A percentile compares a stretch with the other conserved stretches of the same genome.
Evolutionary conservation across 2,888 invertebrate genomes (phyloP).

Genomic region (Drosophila mettleri): DNA sequence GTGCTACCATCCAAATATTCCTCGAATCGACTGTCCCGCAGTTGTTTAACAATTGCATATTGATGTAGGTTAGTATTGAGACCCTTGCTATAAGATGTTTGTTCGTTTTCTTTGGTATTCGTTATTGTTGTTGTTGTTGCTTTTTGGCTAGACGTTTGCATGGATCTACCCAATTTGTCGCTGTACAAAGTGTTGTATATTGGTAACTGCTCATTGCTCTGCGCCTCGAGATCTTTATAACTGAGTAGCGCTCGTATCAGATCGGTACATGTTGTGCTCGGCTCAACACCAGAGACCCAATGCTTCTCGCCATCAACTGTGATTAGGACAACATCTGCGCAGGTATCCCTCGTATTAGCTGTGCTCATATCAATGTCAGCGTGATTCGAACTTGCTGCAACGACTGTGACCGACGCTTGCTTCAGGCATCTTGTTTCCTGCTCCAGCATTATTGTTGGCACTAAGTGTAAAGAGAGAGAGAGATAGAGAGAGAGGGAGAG

Average conservation of each 20-base stretch:
- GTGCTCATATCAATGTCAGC: conserved; percentile 49
- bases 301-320: conserved; percentile 91
- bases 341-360: conserved; percentile 73
- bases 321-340: conserved; percentile 89
- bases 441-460: conserved; percentile 42
- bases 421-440: conserved; percentile 20
- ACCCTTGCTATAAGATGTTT: conserved; percentile 4
- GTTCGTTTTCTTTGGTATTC: conserved; percentile 61
- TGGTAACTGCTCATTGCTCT: neutral
- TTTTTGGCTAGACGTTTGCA: conserved; percentile 31
- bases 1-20: conserved; percentile 80
- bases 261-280: conserved; percentile 92
- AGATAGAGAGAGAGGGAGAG: neutral
- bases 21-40: conserved; percentile 71
- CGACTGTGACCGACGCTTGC: conserved; percentile 22
- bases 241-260: conserved; percentile 90
- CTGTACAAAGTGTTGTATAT: conserved; percentile 20
- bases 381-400: conserved; percentile 11
- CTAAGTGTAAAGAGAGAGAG: neutral
- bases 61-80: conserved; percentile 43
- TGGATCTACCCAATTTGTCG: conserved; percentile 34
- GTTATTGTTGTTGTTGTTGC: conserved; percentile 50
- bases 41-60: conserved; percentile 77
- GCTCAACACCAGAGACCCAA: conserved; percentile 92
- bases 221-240: conserved; percentile 83